Base-by-base conservation (phyloP, 2,113 vertebrate species). In the Polypterus bichir region DNA sequence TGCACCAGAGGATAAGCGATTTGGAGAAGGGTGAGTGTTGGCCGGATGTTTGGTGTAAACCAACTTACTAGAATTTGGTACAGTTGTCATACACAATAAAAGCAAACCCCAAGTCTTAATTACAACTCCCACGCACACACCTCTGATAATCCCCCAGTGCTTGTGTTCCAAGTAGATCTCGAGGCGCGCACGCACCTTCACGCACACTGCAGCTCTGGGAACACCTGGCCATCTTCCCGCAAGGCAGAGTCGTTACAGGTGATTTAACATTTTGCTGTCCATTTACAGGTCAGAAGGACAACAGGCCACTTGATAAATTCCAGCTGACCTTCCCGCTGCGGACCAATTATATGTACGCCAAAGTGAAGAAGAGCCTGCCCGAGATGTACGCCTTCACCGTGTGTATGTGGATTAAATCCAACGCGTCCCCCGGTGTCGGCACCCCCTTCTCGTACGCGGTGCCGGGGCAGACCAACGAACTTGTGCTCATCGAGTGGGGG, bases 321-420 rank as follows among this genome's bases (percentile, higher is more conserved):
- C 95, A 98, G 84, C 88, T 98, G 71, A 97, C 92, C 0, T 97
- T 98, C 69, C 89, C 91, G 0, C 77, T 97, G 72, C 83, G 95
- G 66, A 98, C 95, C 73, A 97, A 98, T 86, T 98, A 98, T 84
- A 97, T 98, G 93, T 98, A 97, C 2, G 94, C 92, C 71, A 97
- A 96, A 83, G 91, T 93, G 78, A 93, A 91, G 81, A 84, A 84
- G 76, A 98, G 89, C 78, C 85, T 98, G 44, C 95, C 95, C 0
- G 95, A 98, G 80, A 97, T 98, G 95, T 97, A 92, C 9, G 91
- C 95, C 66, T 96, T 98, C 85, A 91, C 84, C 1, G 80, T 96
- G 67, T 93, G 91, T 77, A 91, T 97, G 90, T 98, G 95, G 95
- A 91, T 98, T 55, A 96, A 94, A 71, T 94, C 95, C 69, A 94